Evolutionary conservation across 2,113 vertebrate species (phyloP), one percentile per base, ranked within the genome.

Genomic region (Catagonus wagneri): DNA sequence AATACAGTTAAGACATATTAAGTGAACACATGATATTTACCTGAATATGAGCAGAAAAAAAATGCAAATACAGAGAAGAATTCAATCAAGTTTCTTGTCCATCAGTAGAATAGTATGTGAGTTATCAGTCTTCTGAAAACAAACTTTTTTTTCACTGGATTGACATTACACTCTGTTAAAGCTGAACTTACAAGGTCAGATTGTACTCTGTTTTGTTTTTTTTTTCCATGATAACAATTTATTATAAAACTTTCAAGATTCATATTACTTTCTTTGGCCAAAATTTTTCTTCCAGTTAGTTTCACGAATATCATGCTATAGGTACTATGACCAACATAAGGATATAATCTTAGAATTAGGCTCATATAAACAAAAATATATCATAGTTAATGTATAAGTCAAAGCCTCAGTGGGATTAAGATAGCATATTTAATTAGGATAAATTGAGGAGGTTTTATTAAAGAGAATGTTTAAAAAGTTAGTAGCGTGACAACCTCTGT

Each of bases 221-320:
- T 44, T 83, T 84, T 92, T n/a, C 16, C 6, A 78, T 27, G 11
- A 2, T 80, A 72, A 27, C 14, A 60, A 79, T 80, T 50, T 84
- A 86, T 92, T 92, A 44, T 66, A 87, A 66, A 93, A 3, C 3
- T 65, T 92, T 80, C 54, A 92, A 94, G 44, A 25, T 79, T 86
- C 29, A 90, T 17, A 78, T 74, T 83, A 68, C 19, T 78, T 92
- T 68, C 27, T 94, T 52, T 90, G 29, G 7, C 52, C n/a, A 78
- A 52, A 92, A 76, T 66, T 72, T 44, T 72, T 72, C 5, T 17
- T 36, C 36, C 2, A 29, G 20, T 83, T 23, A 83, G 25, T 86
- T 74, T 66, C 60, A 11, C 69, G 52, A 92, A 52, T 89, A 85
- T 13, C 22, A 74, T 27, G 10, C 11, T 79, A 83, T 17, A 74